Evolutionary conservation across 2,113 vertebrate genomes (phyloP).

Genomic region (Brachypodius melanocephalos): DNA sequence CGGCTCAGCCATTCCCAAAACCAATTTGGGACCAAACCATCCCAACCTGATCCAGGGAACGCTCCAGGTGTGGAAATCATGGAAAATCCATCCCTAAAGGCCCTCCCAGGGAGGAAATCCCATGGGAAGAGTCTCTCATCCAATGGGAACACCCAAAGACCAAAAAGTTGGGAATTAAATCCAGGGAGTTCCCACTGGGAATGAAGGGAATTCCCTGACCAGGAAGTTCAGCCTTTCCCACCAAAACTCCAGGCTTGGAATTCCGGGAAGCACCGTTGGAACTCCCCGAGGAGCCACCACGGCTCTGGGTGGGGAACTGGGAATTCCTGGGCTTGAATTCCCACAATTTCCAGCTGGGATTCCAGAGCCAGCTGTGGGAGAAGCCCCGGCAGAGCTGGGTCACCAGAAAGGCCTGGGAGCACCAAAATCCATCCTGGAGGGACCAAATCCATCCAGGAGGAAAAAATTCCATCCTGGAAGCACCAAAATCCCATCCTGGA

Average conservation of each 20-base stretch:
- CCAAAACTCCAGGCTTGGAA: accelerated
- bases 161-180: not conserved
- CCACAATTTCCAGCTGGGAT: not conserved
- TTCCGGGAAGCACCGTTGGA: accelerated
- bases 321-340: not conserved
- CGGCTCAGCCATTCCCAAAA: not conserved
- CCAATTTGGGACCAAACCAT: not conserved
- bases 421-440: not conserved
- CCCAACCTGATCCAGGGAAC: not conserved
- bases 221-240: not conserved
- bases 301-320: not conserved
- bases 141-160: not conserved
- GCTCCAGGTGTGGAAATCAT: not conserved
- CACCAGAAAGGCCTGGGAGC: not conserved
- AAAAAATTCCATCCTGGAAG: not conserved
- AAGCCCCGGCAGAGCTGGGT: not conserved
- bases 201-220: not conserved
- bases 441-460: not conserved
- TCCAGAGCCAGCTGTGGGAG: not conserved
- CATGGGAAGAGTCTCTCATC: not conserved
- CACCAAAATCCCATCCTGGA: not conserved
- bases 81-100: not conserved
- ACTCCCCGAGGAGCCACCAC: not conserved
- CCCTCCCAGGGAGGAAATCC: not conserved
- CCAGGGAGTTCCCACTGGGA: not conserved